Conservation (phyloP, 2,113 vertebrate genomes). For the Chionodraco myersi region DNA sequence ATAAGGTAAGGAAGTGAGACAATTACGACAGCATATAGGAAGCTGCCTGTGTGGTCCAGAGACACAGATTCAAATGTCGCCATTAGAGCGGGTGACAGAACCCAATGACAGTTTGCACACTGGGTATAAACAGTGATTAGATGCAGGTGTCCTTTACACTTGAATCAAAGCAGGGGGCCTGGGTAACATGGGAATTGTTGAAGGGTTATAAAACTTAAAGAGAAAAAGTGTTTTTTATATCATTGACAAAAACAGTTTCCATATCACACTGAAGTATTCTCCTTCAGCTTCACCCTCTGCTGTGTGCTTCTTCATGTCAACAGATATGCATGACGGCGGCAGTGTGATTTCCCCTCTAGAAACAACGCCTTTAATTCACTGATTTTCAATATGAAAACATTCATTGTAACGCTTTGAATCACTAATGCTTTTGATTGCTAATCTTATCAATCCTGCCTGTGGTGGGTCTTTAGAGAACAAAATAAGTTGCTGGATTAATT, state of each 20-base stretch:
- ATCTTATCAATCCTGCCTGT: slow-evolving; percentile 78
- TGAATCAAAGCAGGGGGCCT: slow-evolving; percentile 17
- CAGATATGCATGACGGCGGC: slow-evolving; percentile 59
- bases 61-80: slow-evolving; percentile 47
- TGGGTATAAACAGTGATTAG: slow-evolving; percentile 61
- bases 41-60: slow-evolving; percentile 71
- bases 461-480: slow-evolving; percentile 57
- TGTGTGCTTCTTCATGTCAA: slow-evolving; percentile 64
- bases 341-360: slow-evolving; percentile 65
- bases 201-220: background rate
- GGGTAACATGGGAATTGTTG: background rate
- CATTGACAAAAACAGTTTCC: slow-evolving; percentile 22
- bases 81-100: slow-evolving; percentile 45
- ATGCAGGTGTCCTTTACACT: slow-evolving; percentile 35
- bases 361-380: slow-evolving; percentile 59
- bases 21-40: slow-evolving; percentile 63
- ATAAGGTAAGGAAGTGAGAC: slow-evolving; percentile 43
- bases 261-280: slow-evolving; percentile 22
- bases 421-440: slow-evolving; percentile 73
- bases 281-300: slow-evolving; percentile 54
- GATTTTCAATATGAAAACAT: slow-evolving; percentile 72
- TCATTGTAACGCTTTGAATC: slow-evolving; percentile 72
- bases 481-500: slow-evolving; percentile 39
- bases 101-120: slow-evolving; percentile 45
- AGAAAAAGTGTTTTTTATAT: slow-evolving; percentile 11